Evolutionary conservation across 2,888 invertebrate genomes (phyloP), one percentile per base, ranked within the genome.

Genomic region (Phalera bucephala): DNA sequence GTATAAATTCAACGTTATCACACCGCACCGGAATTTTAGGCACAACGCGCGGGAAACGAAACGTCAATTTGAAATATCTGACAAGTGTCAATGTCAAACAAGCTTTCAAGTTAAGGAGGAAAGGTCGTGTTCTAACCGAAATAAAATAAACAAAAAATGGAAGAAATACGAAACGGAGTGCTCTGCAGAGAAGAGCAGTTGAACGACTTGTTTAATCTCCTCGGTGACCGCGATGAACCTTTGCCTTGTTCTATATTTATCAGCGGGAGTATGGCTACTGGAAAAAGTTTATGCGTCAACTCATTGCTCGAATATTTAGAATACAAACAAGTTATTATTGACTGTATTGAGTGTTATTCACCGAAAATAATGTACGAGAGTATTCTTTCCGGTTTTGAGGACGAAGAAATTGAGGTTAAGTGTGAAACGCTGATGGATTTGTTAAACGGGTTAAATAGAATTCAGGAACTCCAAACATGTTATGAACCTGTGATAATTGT

Each of bases 321-420:
- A 32, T 92, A 93, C 45, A 92, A 91, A 73, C 85, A 91, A 58
- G 92, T 93, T 17, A 69, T 92, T 22, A 85, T 97, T 15, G 95
- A 96, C 82, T 95, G 96, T 68, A 91, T 96, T 4, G 97, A 97
- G 80, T 95, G 95, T 72, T 95, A 95, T 73, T 92, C 93, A 5
- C 86, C 92, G 5, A 94, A 93, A 77, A 93, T 96, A 40, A 85
- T 97, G 52, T 94, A 93, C 55, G 96, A 97, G 75, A 91, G 92
- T 38, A 93, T 96, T 41, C 68, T 97, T 33, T 91, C 91, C 33
- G 91, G 91, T 40, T 78, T 95, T 42, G 66, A 76, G 27, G 68
- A 90, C 12, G 79, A 81, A 23, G 67, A 68, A 7, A 67, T 76
- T 8, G 83, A 84, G 30, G 70, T 74, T 20, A 93, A 91, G 70